Base-by-base conservation (phyloP, 1,140 invertebrate genomes). In the Chironomus tepperi region DNA sequence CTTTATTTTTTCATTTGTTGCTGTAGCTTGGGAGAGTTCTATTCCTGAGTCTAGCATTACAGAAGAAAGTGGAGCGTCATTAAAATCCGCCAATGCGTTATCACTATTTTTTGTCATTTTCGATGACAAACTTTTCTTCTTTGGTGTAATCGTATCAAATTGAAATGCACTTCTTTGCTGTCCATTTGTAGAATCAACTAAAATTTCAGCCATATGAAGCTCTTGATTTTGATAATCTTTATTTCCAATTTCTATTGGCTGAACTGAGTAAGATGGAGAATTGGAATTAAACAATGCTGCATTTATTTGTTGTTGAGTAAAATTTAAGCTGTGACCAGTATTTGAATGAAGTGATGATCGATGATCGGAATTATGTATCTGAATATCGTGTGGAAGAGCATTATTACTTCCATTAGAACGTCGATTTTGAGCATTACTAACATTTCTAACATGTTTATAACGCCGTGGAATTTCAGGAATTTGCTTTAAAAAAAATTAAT, bases 131-230 rank as follows among this genome's bases (percentile, higher is more conserved):
- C 47, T 75, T 75, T 79, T 78, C 77, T 80, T 79, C 76, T 82
- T 81, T 77, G 81, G 80, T 78, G 81, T 82, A 7, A 82, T 77
- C 76, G 81, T 80, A 77, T 82, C 81, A 42, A 82, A 82, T 78
- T 82, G 81, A 75, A 82, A 82, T 74, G 79, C 79, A 76, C 79
- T 82, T 77, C 80, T 81, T 74, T 81, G 80, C 72, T 80, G 80
- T 78, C 79, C 79, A 19, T 18, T 21, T 75, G 78, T 77, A 74
- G 78, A 78, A 77, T 82, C 81, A 47, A 82, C 80, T 42, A 82
- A 75, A 76, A 80, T 82, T 77, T 82, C 81, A 21, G 81, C 81
- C 74, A 82, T 82, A 74, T 82, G 81, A 74, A 81, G 70, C 24
- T 81, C 80, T 75, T 73, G 65, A 18, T 34, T 75, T 43, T 8